Evolutionary conservation across 2,797 vertebrate species (phyloP), one percentile per base, ranked within the genome.

Genomic region (Epinephelus coioides): DNA sequence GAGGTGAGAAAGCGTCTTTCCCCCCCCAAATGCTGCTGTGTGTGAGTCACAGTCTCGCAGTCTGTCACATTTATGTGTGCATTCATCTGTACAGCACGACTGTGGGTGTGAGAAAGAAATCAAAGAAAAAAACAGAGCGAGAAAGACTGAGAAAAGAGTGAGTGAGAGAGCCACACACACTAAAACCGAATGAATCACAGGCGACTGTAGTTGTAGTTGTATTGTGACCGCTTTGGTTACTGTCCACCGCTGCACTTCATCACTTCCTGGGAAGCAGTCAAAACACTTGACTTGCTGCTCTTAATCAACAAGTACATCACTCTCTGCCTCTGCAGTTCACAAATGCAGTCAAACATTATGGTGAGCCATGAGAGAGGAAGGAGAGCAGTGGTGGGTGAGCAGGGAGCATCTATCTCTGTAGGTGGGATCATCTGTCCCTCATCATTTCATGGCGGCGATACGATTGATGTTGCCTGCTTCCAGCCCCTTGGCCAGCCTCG

Each of bases 21-120:
- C 13, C 0, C 47, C 51, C 44, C 38, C 19, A 64, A 83, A 79
- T 55, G 1, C 59, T 59, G 55, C 76, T 68, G 54, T 18, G 62
- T 85, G 30, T 85, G 86, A 92, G 78, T 90, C 90, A 88, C 80
- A 73, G 88, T 82, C 90, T 91, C 10, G 4, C 87, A 87, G 90
- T 91, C 88, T 91, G 87, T 88, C 90, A 91, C 90, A 86, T 81
- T 76, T 51, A 69, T 81, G 78, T 68, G 85, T 70, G 75, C 77
- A 78, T 78, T 86, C 83, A 73, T 88, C 87, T 73, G 67, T 76
- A 69, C 71, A 83, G 78, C 74, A 70, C 66, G 47, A 85, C 17
- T 85, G 89, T 86, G 73, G 81, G 86, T 81, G 87, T 83, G 77
- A 84, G 74, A 87, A 81, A 81, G 47, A 67, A 49, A 69, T 61